phyloP scores from a whole-genome alignment of 1,140 invertebrate species.

The Papilio polytes region DNA sequence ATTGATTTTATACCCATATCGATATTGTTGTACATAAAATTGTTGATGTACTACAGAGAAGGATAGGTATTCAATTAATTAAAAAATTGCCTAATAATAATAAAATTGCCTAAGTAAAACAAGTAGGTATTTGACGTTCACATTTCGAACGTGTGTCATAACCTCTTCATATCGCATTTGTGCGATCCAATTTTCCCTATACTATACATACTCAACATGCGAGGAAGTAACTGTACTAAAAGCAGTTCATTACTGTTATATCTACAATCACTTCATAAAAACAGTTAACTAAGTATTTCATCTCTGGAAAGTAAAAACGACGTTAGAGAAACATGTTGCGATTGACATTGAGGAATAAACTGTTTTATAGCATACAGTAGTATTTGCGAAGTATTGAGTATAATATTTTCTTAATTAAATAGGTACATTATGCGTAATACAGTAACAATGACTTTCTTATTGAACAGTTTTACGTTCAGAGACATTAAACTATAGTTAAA shows the following conservation, averaged over 20 bases:
- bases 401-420: constrained; percentile 23
- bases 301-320: constrained; percentile 12
- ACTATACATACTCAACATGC: constrained; percentile 62
- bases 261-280: constrained; percentile 63
- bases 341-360: constrained; percentile 22
- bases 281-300: constrained; percentile 32
- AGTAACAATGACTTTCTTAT: constrained; percentile 42
- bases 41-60: constrained; percentile 64
- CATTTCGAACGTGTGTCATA: constrained; percentile 49
- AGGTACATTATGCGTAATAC: constrained; percentile 33
- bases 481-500: constrained; percentile 74
- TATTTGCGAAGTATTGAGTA: constrained; percentile 27
- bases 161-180: constrained; percentile 54
- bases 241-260: constrained; percentile 61
- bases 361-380: constrained; percentile 11
- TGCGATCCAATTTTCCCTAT: constrained; percentile 59
- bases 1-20: constrained; percentile 77
- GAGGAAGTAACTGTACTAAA: constrained; percentile 74
- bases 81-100: constrained; percentile 67
- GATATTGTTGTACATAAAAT: constrained; percentile 76
- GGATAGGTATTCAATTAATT: constrained; percentile 61
- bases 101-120: constrained; percentile 68
- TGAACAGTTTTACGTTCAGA: constrained; percentile 54
- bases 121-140: constrained; percentile 45
- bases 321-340: not conserved